Base-by-base conservation (phyloP, 1,140 invertebrate genomes). In the Matsumurasca onukii region DNA sequence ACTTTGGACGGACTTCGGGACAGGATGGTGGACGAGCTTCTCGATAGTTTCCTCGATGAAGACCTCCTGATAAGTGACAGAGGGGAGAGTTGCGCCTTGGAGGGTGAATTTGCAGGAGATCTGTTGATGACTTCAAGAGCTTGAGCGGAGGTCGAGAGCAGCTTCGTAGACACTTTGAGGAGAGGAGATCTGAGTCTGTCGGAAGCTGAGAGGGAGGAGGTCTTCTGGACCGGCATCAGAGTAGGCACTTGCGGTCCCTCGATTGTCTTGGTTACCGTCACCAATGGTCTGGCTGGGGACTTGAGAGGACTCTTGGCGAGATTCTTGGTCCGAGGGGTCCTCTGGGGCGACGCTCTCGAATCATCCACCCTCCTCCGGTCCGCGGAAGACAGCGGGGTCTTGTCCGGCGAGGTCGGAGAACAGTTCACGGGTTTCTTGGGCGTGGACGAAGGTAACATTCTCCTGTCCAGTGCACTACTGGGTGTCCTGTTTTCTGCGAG, bases 11-110 rank as follows among this genome's bases (percentile, higher is more conserved):
- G 22, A 48, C 61, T 67, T n/a, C 70, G 66, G 25, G 67, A 67
- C n/a, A 73, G 65, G 15, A 80, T 78, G 61, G 80, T 80, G 2
- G 74, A 75, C 59, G 77, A 88, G 72, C 86, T 89, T 64, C 87
- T 81, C 0, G 86, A 85, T 17, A 91, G 75, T 76, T 90, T 91
- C 0, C 88, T 89, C 71, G 88, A 89, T 72, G 89, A 86, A 1
- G 88, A 88, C 48, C 88, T 79, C 5, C 89, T 80, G 69, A 90
- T 88, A 51, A 83, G 71, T 1, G 73, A 67, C 17, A 72, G 66
- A 31, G 73, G 73, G 9, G 68, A 68, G 34, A 62, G 57, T 24
- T 69, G 31, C 29, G 68, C 39, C 48, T 55, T 52, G 12, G 64
- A 55, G 9, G 68, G 68, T 15, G 63, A 61, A 22, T 20, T 57